A percentile compares a stretch with the other conserved stretches of the same genome.
These are phyloP conservation scores for Atrichornis clamosus DNA, from an alignment of 2,113 vertebrate genomes.

Conservation along the genomic window DNA sequence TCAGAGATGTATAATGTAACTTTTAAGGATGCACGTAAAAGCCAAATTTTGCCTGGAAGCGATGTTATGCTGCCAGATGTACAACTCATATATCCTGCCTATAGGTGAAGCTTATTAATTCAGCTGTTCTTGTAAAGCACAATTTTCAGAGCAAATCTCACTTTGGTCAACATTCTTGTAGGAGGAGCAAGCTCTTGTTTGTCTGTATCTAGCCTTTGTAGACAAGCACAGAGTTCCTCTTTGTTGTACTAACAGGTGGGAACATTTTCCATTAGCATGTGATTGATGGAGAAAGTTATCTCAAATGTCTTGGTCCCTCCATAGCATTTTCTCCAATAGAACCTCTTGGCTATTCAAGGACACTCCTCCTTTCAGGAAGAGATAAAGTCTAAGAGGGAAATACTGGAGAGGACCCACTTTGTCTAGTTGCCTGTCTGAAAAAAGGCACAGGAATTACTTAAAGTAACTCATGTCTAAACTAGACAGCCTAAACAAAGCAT, in stretches of 20 bases:
- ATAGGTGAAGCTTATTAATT: not conserved
- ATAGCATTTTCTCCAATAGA: not conserved
- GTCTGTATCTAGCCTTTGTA: not conserved
- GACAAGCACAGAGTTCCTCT: not conserved
- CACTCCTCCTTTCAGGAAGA: not conserved
- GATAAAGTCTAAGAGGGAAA: not conserved
- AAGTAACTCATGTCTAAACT: not conserved
- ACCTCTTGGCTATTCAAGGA: not conserved
- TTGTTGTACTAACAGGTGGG: not conserved
- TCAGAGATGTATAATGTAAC: not conserved
- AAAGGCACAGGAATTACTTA: not conserved
- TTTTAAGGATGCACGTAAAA: not conserved
- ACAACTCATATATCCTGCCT: not conserved
- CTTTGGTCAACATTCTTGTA: not conserved
- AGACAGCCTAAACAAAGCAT: not conserved
- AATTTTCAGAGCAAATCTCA: not conserved
- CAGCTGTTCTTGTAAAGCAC: not conserved
- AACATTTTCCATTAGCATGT: not conserved
- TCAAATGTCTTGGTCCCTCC: not conserved
- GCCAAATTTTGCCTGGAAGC: not conserved
- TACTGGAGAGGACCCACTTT: not conserved
- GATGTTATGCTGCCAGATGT: not conserved
- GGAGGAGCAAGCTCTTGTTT: not conserved
- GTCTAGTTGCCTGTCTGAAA: not conserved
- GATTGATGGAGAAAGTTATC: not conserved